Percentiles rank a stretch among this genome's conserved stretches.
Evolutionary conservation across 2,888 invertebrate species (phyloP).

Genomic region (Clitarchus hookeri): DNA sequence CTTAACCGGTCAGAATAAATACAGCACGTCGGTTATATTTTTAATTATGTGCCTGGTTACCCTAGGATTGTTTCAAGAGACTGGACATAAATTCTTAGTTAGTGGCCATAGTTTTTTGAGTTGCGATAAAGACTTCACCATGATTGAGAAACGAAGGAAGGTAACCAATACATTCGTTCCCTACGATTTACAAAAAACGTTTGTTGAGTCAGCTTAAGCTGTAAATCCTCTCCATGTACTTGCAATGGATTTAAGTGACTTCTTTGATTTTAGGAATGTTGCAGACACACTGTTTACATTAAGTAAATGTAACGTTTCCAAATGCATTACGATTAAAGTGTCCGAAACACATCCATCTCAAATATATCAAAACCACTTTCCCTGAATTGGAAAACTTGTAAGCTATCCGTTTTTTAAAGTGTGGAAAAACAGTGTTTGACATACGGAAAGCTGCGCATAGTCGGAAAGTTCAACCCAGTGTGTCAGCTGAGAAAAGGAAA

Average conservation of each 20-base stretch:
- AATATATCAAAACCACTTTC: neutral
- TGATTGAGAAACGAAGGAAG: neutral
- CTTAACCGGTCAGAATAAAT: neutral
- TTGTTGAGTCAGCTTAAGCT: neutral
- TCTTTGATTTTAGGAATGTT: slow-evolving; percentile 19
- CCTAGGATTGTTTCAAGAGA: too few species aligned
- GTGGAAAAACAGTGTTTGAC: neutral
- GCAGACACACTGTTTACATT: neutral
- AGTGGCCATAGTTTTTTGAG: slow-evolving; percentile 16
- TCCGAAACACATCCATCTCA: neutral
- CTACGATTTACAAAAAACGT: slow-evolving; percentile 17
- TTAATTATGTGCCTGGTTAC: neutral
- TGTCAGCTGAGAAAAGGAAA: neutral
- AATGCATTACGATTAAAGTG: slow-evolving; percentile 11
- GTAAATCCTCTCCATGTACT: neutral
- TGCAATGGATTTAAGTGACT: neutral
- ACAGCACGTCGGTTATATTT: neutral
- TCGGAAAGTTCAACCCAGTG: neutral
- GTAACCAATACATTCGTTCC: neutral
- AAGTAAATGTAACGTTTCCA: slow-evolving; percentile 24
- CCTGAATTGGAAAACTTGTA: neutral
- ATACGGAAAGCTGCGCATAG: neutral
- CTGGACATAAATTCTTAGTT: too few species aligned
- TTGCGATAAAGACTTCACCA: neutral
- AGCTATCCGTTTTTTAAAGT: neutral